Evolutionary conservation across 1,140 invertebrate genomes (phyloP).

Genomic region (Magallana ariakensis): DNA sequence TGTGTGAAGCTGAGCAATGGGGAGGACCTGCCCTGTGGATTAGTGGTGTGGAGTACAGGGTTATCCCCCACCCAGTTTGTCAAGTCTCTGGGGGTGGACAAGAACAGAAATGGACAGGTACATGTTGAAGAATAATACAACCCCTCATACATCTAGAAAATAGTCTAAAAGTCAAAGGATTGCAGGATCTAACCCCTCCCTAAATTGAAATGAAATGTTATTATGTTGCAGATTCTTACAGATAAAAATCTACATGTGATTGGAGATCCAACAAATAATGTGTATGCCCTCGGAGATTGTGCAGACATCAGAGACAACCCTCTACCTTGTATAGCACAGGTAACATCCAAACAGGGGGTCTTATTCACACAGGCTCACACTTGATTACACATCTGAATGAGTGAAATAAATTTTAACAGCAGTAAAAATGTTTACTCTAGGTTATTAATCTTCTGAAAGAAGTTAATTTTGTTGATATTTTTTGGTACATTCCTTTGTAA

Average conservation of each 20-base stretch:
- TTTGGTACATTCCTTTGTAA: too few relatives aligned
- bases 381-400: too few relatives aligned
- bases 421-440: too few relatives aligned
- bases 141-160: too few relatives aligned
- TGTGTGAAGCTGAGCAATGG: conserved; percentile 76
- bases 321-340: conserved; percentile 77
- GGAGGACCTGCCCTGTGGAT: conserved; percentile 77
- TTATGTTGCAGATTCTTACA: conserved; percentile 67
- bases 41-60: conserved; percentile 80
- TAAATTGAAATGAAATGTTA: too few relatives aligned
- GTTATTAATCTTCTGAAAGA: too few relatives aligned
- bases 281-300: conserved; percentile 77
- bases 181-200: too few relatives aligned
- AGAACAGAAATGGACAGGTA: conserved; percentile 78
- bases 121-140: not conserved
- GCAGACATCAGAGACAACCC: conserved; percentile 67
- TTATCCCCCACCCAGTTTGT: conserved; percentile 77
- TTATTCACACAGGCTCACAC: too few relatives aligned
- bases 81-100: conserved; percentile 67
- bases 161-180: too few relatives aligned
- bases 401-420: too few relatives aligned
- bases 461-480: too few relatives aligned
- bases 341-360: conserved; percentile 23
- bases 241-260: conserved; percentile 71
- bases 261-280: conserved; percentile 60